Evolutionary conservation across 2,113 vertebrate species (phyloP).

Genomic region (Microtus montanus): DNA sequence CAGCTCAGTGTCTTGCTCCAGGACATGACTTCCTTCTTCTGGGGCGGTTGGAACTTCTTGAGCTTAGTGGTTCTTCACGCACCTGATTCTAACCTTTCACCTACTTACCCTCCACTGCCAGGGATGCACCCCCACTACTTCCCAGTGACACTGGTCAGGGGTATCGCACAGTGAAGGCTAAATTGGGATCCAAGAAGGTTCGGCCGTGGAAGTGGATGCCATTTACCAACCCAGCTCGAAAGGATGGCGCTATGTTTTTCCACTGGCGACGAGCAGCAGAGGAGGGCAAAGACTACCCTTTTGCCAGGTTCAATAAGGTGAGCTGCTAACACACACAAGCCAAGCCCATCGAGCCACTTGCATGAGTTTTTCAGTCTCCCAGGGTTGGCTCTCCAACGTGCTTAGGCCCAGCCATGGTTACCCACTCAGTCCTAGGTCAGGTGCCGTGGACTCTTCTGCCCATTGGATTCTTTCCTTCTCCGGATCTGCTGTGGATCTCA

Average conservation of each 20-base stretch:
- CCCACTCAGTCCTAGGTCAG: neutral
- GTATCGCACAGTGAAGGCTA: slow-evolving; percentile 98
- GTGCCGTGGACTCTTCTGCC: neutral
- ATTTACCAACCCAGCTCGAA: slow-evolving; percentile 96
- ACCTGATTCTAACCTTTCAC: slow-evolving; percentile 40
- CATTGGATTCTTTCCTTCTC: neutral
- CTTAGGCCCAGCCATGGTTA: neutral
- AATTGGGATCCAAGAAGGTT: slow-evolving; percentile 97
- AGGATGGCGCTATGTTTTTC: slow-evolving; percentile 97
- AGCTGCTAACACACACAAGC: neutral
- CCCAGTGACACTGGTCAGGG: slow-evolving; percentile 98
- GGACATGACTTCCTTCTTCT: neutral
- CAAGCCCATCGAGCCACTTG: neutral
- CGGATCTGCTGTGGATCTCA: neutral
- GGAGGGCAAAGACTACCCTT: slow-evolving; percentile 98
- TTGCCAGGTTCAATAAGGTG: slow-evolving; percentile 99
- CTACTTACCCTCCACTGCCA: slow-evolving; percentile 77
- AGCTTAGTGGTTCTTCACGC: neutral
- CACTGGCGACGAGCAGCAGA: slow-evolving; percentile 98
- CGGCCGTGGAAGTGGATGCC: slow-evolving; percentile 99
- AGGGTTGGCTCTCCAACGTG: neutral
- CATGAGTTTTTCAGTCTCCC: neutral
- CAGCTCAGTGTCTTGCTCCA: neutral
- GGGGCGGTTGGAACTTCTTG: neutral
- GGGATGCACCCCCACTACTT: slow-evolving; percentile 96